Base-by-base conservation (phyloP, 2,797 vertebrate species). In the Manis crassicaudata region DNA sequence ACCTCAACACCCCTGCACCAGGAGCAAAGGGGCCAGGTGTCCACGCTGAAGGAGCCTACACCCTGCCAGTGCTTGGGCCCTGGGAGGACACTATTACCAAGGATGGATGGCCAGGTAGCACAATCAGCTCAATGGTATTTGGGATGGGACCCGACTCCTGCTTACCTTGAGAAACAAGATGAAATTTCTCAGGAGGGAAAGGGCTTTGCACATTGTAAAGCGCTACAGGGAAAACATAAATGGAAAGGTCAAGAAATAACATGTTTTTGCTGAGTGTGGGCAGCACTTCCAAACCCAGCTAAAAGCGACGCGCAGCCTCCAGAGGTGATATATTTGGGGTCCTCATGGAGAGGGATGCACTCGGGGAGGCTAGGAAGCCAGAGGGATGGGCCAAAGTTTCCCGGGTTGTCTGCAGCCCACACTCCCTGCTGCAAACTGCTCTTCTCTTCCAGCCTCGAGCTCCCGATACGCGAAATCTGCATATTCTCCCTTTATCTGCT, bases 161-260 rank as follows among this genome's bases (percentile, higher is more conserved):
- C 7, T 7, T 63, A 46, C 52, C 58, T 96, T 76, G 76, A 58
- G 25, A 95, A 87, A 93, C 37, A 79, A 50, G 40, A 52, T 43
- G 4, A 68, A 46, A 90, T 72, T 60, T 84, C 40, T 88, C 62
- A 0, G 75, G 23, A 46, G 81, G n/a, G n/a, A 50, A 37, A 54
- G 50, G 9, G 46, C 32, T 88, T 86, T 94, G 60, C 73, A 90
- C 93, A 95, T 52, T 75, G 68, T 68, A 67, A 87, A 76, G 37
- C 2, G 54, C 52, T 35, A 32, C 43, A 62, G n/a, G n/a, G 79
- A 50, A 73, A 67, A 54, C 14, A 52, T n/a, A 62, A 23, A 46
- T 6, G 46, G 52, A 83, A 65, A 92, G 67, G 32, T 35, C n/a
- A 68, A 60, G 65, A 73, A 72, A 77, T 52, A 91, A 56, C 50